Evolutionary conservation across 2,797 vertebrate species (phyloP).

Genomic region (Anableps anableps): DNA sequence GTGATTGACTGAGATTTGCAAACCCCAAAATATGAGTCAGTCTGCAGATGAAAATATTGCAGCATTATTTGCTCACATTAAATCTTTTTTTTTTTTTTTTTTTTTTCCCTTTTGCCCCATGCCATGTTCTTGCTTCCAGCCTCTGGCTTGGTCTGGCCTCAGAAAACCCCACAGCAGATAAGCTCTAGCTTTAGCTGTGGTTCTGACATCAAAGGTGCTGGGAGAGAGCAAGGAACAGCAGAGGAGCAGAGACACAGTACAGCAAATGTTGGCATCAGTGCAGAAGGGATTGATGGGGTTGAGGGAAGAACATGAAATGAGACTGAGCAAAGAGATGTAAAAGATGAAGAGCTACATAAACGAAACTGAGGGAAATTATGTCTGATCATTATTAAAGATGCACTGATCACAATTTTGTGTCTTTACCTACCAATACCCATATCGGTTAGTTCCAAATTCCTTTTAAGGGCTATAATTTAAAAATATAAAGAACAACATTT

Average conservation of each 20-base stretch:
- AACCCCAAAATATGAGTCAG: slow-evolving; percentile 6
- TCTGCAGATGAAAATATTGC: background rate
- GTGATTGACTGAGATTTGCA: background rate
- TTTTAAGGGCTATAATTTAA: background rate
- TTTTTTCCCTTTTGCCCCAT: slow-evolving; percentile 28
- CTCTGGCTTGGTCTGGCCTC: slow-evolving; percentile 46
- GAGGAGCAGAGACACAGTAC: slow-evolving; percentile 46
- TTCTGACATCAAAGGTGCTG: slow-evolving; percentile 73
- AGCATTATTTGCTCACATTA: slow-evolving; percentile 9
- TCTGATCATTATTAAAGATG: background rate
- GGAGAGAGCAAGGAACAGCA: slow-evolving; percentile 42
- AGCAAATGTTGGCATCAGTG: slow-evolving; percentile 44
- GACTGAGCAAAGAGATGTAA: slow-evolving; percentile 17
- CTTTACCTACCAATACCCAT: background rate
- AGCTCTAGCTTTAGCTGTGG: slow-evolving; percentile 66
- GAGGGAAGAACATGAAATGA: slow-evolving; percentile 31
- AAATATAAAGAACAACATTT: background rate
- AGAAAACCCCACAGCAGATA: slow-evolving; percentile 69
- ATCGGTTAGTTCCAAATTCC: background rate
- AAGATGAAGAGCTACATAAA: slow-evolving; percentile 13
- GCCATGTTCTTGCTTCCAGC: slow-evolving; percentile 55
- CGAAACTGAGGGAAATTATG: background rate
- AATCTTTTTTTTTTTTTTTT: background rate
- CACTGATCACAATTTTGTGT: background rate
- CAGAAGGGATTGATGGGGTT: slow-evolving; percentile 3